Percentiles rank a stretch among this genome's conserved stretches.
phyloP scores from a whole-genome alignment of 2,113 vertebrate genomes.

The Todiramphus chloris region DNA sequence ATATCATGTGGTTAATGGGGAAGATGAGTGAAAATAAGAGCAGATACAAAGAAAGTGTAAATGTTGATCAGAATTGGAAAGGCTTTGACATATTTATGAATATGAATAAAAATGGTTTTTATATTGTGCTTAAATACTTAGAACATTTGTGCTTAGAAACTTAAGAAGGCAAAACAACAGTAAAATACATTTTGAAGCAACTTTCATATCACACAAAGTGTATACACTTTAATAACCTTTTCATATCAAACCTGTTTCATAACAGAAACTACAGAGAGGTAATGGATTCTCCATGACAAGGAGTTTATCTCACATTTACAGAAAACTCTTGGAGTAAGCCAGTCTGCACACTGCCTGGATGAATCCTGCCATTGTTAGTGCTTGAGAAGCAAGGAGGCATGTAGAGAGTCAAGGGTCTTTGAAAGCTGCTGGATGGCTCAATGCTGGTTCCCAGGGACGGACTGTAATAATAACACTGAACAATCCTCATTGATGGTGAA shows the following conservation, averaged over 20 bases:
- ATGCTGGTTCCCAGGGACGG: background rate
- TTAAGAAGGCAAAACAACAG: background rate
- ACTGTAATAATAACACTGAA: background rate
- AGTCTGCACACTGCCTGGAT: background rate
- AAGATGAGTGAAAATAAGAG: background rate
- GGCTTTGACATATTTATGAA: background rate
- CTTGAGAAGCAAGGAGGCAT: background rate
- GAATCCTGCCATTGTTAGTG: background rate
- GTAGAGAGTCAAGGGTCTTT: background rate
- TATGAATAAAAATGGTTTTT: background rate
- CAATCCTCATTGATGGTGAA: background rate
- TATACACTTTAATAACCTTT: background rate
- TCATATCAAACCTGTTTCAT: background rate
- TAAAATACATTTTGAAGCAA: background rate
- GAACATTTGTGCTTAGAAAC: background rate
- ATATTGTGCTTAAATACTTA: background rate
- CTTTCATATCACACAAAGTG: background rate
- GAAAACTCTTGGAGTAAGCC: background rate
- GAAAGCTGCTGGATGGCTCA: background rate
- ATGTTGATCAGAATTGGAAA: background rate
- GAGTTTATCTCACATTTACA: background rate
- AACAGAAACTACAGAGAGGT: background rate
- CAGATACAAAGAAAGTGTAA: background rate
- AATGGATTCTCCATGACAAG: background rate
- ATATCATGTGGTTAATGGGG: background rate